Percentiles rank a stretch among this genome's conserved stretches.
phyloP scores from a whole-genome alignment of 2,888 invertebrate species.

The Drosophila quinaria region DNA sequence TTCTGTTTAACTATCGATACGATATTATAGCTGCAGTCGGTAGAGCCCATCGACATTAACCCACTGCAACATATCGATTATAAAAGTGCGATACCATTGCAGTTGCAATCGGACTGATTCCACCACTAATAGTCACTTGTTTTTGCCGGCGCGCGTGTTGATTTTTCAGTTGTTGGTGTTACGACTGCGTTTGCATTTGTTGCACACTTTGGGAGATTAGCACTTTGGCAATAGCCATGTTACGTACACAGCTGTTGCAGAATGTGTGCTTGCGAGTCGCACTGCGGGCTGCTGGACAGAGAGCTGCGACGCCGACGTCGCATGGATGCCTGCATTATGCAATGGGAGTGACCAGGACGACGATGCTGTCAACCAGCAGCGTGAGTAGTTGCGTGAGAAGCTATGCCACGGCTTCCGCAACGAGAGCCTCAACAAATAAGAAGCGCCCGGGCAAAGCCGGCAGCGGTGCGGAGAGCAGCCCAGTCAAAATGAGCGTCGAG shows the following conservation, averaged over 20 bases:
- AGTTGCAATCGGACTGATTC: background rate
- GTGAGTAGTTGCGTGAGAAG: slow-evolving; percentile 7
- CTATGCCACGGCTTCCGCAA: slow-evolving; percentile 23
- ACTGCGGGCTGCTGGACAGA: slow-evolving; percentile 9
- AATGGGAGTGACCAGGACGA: slow-evolving; percentile 23
- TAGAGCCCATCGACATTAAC: too few species aligned
- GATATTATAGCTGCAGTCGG: background rate
- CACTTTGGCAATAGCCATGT: slow-evolving; percentile 37
- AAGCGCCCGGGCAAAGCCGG: slow-evolving; percentile 15
- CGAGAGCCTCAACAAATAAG: background rate
- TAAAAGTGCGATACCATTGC: background rate
- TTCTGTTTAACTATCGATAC: background rate
- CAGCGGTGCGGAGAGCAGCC: background rate
- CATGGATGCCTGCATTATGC: slow-evolving; percentile 41
- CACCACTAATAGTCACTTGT: slow-evolving; percentile 22
- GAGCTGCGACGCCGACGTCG: background rate
- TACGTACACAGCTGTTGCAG: slow-evolving; percentile 51
- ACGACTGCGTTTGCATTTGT: slow-evolving; percentile 27
- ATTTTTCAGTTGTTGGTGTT: background rate
- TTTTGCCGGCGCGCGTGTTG: slow-evolving; percentile 47
- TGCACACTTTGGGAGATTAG: background rate
- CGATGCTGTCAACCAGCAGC: slow-evolving; percentile 6
- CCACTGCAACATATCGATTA: background rate
- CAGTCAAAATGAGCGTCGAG: slow-evolving; percentile 34
- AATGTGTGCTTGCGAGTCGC: slow-evolving; percentile 35